Evolutionary conservation across 2,113 vertebrate genomes (phyloP), one percentile per base, ranked within the genome.

Genomic region (Nothocercus nigrocapillus): DNA sequence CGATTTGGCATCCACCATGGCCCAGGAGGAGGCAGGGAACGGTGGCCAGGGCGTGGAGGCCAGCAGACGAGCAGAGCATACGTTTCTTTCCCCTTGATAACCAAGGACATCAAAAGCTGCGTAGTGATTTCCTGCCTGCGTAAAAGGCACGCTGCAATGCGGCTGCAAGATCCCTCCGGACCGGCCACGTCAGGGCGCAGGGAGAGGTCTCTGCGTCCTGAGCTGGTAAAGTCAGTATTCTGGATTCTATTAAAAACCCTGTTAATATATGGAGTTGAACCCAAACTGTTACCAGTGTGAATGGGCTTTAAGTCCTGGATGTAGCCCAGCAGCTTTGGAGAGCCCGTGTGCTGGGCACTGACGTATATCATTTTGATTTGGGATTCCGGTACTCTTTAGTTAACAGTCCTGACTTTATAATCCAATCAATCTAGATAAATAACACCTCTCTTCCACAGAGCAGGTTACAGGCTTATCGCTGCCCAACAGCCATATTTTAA

Each of bases 351-450:
- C 54, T 36, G 80, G 70, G 49, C 47, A 90, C 24, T 66, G 51
- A 14, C 70, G 82, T 54, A 34, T n/a, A 44, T 74, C 89, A 69
- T 88, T 89, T 89, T 63, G 88, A 66, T 93, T 94, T 86, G 62
- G 51, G 78, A 54, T 93, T 82, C 45, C 4, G 2, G 18, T 30
- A 18, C 14, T 84, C 40, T 82, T 91, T 85, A 90, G 91, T 94
- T 87, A 93, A 92, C 92, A 76, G 95, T 77, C 90, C 34, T 70
- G 81, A 69, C 86, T 92, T 82, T 32, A 36, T 89, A 95, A 96
- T 84, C 86, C 86, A 89, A 89, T 93, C 78, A 54, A 92, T 94
- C 86, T 78, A 89, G 45, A 45, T 45, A 45, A 45, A 45, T 45
- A 36, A 36, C 36, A 42, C 42, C 42, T 83, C 74, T 63, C 54